Evolutionary conservation across 2,888 invertebrate species (phyloP), one percentile per base, ranked within the genome.

Genomic region (Atethmia centrago): DNA sequence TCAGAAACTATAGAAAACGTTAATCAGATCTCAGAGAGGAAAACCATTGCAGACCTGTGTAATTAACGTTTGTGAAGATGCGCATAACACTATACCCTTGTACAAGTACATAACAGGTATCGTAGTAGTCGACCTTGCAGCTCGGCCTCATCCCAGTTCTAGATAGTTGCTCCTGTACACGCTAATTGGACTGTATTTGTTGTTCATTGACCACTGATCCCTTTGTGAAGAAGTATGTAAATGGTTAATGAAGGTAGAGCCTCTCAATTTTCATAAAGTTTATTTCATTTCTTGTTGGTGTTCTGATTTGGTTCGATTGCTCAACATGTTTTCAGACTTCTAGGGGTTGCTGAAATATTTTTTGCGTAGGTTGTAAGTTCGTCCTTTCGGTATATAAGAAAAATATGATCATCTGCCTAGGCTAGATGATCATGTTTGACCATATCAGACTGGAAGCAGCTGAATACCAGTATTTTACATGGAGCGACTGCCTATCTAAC

Each of bases 91-190:
- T 80, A 47, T 74, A 76, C 68, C 71, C 77, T 81, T 77, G 78
- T 79, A 77, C 77, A 77, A 76, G 78, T 79, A 77, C 77, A 77
- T 82, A 86, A 84, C 85, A 71, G 86, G 87, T 89, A 84, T 87
- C 79, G 79, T 85, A 87, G 84, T 82, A 77, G 93, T 87, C 86
- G 90, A 91, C 94, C 94, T 93, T 93, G 93, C 80, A 74, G 75
- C 83, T 73, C 87, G 92, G 90, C 91, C 92, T 90, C 89, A 88
- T 87, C 86, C 88, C 88, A 87, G 87, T 83, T 88, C 81, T 81
- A 85, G 84, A 74, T 70, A 87, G 85, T 79, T 58, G 82, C 82
- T 84, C 73, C 78, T 76, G 75, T 73, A 71, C 80, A 79, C 69
- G 87, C 81, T 87, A 88, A 88, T 87, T 84, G 68, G 71, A 72